These are phyloP conservation scores for Gopherus flavomarginatus DNA, from an alignment of 2,113 vertebrate genomes.

Conservation along the genomic window DNA sequence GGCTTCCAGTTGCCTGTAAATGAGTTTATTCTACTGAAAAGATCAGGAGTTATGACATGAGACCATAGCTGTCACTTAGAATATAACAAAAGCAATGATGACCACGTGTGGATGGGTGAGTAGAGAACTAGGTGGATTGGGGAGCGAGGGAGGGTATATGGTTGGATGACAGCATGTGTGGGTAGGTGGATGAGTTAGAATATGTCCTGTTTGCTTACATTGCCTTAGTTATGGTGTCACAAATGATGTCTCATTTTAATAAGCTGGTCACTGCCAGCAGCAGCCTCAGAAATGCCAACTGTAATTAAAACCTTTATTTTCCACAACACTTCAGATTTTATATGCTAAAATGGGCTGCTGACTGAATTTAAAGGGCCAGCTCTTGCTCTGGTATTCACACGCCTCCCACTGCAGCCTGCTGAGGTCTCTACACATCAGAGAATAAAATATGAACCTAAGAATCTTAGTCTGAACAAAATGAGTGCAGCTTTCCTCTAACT, in stretches of 20 bases:
- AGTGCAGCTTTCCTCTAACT: background rate
- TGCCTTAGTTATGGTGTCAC: conserved; percentile 14
- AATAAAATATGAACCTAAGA: background rate
- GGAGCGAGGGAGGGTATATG: background rate
- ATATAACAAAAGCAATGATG: background rate
- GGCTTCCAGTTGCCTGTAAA: background rate
- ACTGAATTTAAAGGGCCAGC: background rate
- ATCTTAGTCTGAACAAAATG: background rate
- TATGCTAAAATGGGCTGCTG: background rate
- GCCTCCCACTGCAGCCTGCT: background rate
- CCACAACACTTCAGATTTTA: conserved; percentile 3
- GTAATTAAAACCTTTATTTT: conserved; percentile 41
- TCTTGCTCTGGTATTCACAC: background rate
- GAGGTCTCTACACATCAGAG: background rate
- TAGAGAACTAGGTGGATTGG: rapidly evolving
- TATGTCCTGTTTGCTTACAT: background rate
- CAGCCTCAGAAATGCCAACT: background rate
- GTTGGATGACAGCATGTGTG: background rate
- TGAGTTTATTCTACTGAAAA: background rate
- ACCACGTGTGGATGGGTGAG: background rate
- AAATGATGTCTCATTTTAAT: conserved; percentile 17
- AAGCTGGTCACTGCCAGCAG: background rate
- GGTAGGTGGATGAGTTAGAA: background rate
- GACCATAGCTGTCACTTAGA: background rate
- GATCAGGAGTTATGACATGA: background rate